Conservation (phyloP, 2,113 vertebrate species). For the Aramus guarauna region DNA sequence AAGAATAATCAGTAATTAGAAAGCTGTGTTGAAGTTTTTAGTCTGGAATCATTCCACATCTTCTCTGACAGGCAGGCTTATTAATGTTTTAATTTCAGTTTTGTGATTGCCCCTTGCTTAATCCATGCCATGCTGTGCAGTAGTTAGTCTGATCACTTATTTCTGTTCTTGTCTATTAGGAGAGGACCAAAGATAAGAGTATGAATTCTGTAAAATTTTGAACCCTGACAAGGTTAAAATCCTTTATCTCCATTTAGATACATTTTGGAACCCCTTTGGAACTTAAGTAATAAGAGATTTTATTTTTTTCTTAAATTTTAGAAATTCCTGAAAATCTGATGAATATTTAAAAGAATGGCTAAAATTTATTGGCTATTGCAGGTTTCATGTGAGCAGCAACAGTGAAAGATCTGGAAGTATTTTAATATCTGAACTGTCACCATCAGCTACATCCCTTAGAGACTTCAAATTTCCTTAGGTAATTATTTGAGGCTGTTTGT, state of each 20-base stretch:
- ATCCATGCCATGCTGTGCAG: not conserved
- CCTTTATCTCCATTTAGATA: not conserved
- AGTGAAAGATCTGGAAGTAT: not conserved
- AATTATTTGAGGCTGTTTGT: not conserved
- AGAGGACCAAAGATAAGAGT: not conserved
- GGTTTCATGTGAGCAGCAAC: not conserved
- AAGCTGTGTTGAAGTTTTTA: not conserved
- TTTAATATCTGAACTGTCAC: not conserved
- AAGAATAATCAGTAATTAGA: slow-evolving; percentile 40
- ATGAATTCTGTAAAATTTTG: not conserved
- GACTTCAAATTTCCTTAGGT: not conserved
- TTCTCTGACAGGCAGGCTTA: not conserved
- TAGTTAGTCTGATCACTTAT: not conserved
- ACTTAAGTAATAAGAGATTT: not conserved
- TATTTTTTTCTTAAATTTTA: not conserved
- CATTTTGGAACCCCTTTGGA: not conserved
- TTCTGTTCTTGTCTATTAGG: not conserved
- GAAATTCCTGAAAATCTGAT: not conserved
- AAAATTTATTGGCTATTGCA: not conserved
- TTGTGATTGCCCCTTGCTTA: not conserved
- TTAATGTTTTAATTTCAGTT: not conserved
- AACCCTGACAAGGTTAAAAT: not conserved
- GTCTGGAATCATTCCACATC: not conserved
- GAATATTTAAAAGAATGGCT: not conserved
- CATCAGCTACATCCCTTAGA: not conserved